Evolutionary conservation across 2,797 vertebrate species (phyloP).

Genomic region (Pristis pectinata): DNA sequence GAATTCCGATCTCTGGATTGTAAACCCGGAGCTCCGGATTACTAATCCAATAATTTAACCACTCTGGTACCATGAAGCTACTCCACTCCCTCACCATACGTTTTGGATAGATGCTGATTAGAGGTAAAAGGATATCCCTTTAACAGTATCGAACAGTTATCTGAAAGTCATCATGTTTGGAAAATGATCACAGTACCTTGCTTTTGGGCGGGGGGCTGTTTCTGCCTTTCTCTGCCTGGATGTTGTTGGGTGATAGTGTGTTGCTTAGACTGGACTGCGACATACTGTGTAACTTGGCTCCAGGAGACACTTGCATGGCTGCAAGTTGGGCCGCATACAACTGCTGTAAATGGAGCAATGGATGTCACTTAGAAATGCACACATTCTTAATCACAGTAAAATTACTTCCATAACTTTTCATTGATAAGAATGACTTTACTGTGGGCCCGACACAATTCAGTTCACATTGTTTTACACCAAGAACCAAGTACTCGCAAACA

Average conservation of each 20-base stretch:
- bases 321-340: slow-evolving; percentile 96
- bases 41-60: no score
- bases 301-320: slow-evolving; percentile 95
- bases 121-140: neutral
- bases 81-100: neutral
- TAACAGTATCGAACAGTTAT: no score
- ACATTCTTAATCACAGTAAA: no score
- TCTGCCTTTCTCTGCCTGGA: slow-evolving; percentile 86
- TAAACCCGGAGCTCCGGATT: no score
- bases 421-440: neutral
- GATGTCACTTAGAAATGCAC: slow-evolving; percentile 33
- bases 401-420: neutral
- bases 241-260: slow-evolving; percentile 84
- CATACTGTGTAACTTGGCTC: slow-evolving; percentile 85
- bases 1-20: no score
- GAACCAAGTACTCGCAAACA: neutral
- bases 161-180: neutral
- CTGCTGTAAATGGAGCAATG: slow-evolving; percentile 65
- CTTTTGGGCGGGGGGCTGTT: slow-evolving; percentile 80
- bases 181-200: slow-evolving; percentile 69
- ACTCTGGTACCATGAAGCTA: no score
- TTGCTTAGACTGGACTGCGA: slow-evolving; percentile 78
- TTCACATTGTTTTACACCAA: neutral
- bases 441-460: no score
- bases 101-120: neutral